Percentiles rank a stretch among this genome's conserved stretches.
Conservation (phyloP, 2,113 vertebrate genomes). For the Myodes glareolus region DNA sequence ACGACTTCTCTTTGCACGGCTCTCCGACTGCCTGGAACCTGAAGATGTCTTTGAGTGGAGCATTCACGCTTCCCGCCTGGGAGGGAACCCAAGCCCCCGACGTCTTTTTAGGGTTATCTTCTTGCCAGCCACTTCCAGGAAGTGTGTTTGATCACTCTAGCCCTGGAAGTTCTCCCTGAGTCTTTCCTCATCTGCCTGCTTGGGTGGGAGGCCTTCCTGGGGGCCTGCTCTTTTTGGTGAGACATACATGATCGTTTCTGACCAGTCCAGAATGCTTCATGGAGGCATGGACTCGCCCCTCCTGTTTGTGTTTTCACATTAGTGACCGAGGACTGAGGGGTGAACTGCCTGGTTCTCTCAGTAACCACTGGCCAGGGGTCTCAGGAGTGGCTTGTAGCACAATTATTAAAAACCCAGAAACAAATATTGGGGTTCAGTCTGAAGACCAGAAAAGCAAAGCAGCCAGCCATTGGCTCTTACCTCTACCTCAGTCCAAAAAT, state of each 20-base stretch:
- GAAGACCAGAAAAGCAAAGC: no score
- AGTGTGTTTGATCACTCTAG: background rate
- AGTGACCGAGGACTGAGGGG: background rate
- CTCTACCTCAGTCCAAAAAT: no score
- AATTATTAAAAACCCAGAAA: no score
- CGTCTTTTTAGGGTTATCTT: background rate
- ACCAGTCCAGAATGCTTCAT: background rate
- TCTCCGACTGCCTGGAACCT: background rate
- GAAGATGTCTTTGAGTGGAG: background rate
- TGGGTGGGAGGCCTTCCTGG: background rate
- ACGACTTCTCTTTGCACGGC: background rate
- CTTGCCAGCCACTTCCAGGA: background rate
- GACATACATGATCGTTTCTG: background rate
- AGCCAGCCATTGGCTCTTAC: no score
- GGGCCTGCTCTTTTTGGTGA: no score
- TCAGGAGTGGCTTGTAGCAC: background rate
- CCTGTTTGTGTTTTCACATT: background rate
- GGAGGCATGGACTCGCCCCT: background rate
- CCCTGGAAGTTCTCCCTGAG: background rate
- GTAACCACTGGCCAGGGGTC: background rate
- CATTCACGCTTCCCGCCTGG: background rate
- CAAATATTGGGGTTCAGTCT: no score
- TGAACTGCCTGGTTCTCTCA: background rate
- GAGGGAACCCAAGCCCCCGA: background rate
- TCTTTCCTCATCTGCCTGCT: background rate